Evolutionary conservation across 2,113 vertebrate genomes (phyloP).

Genomic region (Marmota flaviventris): DNA sequence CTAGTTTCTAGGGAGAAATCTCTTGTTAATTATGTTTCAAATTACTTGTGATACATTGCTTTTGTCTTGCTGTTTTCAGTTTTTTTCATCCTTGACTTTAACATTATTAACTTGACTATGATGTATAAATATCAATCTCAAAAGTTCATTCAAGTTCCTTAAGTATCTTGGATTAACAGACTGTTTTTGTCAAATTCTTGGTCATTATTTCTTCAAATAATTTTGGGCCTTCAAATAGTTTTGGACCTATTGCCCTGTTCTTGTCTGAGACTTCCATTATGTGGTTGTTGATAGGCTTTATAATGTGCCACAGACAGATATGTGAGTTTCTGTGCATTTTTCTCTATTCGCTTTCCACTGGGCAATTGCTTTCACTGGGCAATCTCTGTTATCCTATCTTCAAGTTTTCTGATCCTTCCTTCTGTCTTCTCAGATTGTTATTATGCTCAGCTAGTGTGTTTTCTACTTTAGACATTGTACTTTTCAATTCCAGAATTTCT

Average conservation of each 20-base stretch:
- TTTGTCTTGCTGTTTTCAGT: background rate
- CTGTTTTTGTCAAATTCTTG: background rate
- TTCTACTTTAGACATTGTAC: background rate
- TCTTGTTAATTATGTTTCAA: no score
- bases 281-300: no score
- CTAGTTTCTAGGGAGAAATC: background rate
- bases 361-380: background rate
- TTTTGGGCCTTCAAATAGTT: background rate
- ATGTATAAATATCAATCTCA: background rate
- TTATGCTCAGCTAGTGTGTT: background rate
- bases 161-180: background rate
- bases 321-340: background rate
- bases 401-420: background rate
- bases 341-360: background rate
- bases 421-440: background rate
- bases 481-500: background rate
- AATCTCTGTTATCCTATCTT: background rate
- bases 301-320: rapidly evolving
- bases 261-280: background rate
- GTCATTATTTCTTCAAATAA: background rate
- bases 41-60: background rate
- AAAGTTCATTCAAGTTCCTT: background rate
- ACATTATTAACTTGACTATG: background rate
- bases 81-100: background rate
- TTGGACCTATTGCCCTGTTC: background rate